Conservation (phyloP, 2,888 invertebrate species). For the Mylabris sibirica region DNA sequence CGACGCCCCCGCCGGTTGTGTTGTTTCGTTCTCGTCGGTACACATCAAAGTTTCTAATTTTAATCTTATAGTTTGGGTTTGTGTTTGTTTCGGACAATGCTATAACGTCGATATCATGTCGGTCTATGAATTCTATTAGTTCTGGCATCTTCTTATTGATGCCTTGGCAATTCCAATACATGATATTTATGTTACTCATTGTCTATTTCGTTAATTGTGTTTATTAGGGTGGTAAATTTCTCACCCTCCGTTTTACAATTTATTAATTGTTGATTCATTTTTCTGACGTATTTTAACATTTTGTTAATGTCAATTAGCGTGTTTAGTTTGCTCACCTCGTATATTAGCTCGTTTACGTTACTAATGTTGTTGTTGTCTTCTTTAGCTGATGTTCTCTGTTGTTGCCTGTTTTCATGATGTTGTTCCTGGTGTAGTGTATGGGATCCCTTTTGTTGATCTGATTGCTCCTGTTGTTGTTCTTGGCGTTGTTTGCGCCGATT, state of each 20-base stretch:
- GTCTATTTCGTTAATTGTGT: not conserved
- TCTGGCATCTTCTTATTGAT: not conserved
- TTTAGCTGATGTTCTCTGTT: not conserved
- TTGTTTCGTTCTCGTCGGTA: not conserved
- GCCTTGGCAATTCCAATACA: not conserved
- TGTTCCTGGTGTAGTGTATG: too few species aligned
- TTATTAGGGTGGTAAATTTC: not conserved
- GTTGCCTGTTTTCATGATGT: not conserved
- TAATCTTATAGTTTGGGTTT: not conserved
- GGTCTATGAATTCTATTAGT: not conserved
- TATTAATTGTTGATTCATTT: not conserved
- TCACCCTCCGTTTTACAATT: not conserved
- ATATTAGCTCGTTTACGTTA: not conserved
- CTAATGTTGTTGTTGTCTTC: not conserved
- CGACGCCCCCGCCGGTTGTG: not conserved
- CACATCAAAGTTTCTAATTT: not conserved
- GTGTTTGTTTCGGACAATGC: not conserved
- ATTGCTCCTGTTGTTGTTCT: not conserved
- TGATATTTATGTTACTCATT: not conserved
- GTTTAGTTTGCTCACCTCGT: not conserved
- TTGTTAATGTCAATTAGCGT: not conserved
- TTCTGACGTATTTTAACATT: not conserved
- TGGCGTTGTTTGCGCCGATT: not conserved
- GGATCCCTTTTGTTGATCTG: too few species aligned
- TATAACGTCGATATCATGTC: not conserved